phyloP scores from a whole-genome alignment of 2,888 invertebrate species.

The Lasioglossum malachurum region DNA sequence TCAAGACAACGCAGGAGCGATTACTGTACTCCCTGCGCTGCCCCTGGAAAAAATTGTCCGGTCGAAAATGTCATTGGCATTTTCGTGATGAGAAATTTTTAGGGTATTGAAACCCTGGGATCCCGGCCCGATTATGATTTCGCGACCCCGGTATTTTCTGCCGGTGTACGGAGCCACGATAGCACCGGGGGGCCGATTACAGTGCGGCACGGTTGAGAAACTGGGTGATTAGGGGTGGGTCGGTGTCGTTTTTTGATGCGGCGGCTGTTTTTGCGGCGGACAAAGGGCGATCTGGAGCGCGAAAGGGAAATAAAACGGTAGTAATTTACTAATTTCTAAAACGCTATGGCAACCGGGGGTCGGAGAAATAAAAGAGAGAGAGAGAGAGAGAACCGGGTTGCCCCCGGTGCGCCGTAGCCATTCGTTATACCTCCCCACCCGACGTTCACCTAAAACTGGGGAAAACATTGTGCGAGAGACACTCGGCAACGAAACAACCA shows the following conservation, averaged over 20 bases:
- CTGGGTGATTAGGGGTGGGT: neutral
- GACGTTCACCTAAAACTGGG: constrained; percentile 14
- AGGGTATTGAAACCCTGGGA: neutral
- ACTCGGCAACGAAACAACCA: constrained; percentile 36
- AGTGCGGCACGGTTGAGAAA: neutral
- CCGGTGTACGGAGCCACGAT: neutral
- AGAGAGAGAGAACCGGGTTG: neutral
- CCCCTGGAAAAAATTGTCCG: neutral
- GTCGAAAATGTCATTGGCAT: neutral
- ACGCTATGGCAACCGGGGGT: neutral
- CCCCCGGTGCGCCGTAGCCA: neutral
- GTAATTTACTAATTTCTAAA: constrained; percentile 9
- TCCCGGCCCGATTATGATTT: neutral
- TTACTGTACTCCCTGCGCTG: neutral
- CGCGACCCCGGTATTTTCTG: neutral
- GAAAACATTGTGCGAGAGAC: constrained; percentile 54
- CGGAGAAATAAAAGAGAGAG: neutral
- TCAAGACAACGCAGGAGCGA: too few species aligned
- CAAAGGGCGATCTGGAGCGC: neutral
- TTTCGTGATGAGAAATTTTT: neutral
- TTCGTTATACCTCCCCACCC: constrained; percentile 1
- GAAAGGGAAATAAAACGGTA: neutral
- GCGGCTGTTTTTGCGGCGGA: neutral
- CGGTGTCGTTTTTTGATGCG: neutral
- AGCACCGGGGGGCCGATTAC: neutral